Evolutionary conservation across 2,888 invertebrate genomes (phyloP), one percentile per base, ranked within the genome.

Genomic region (Sphaeridia pumilis): DNA sequence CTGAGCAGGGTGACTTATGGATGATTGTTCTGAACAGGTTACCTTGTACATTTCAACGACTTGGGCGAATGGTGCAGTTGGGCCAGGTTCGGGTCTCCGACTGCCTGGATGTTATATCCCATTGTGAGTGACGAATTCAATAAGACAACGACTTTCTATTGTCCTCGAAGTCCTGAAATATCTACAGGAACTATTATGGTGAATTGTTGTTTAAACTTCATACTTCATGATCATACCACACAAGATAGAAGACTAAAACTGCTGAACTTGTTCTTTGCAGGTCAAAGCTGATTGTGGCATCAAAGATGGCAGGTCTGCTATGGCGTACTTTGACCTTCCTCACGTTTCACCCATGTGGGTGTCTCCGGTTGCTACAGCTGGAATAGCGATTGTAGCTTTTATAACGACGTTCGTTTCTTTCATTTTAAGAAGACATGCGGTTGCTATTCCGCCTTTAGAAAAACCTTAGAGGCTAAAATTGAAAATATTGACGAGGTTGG

Each of bases 101-200:
- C 81, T 1, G 75, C 79, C 52, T 87, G 87, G 85, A 69, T 82
- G 2, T 67, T 84, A 60, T 80, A 83, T 0, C 78, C 80, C 58
- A 69, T 87, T 45, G 69, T 82, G 49, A 75, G 75, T 54, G 74
- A 78, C 58, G 86, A 87, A 66, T 76, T 82, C 49, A 78, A 55
- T n/a, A 57, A 61, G 44, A 61, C 65, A n/a, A 49, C 61, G 17
- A 50, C 58, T 17, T 67, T 69, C 55, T 52, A 60, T 3, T 70
- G 70, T 53, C 66, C 65, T 26, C 65, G 67, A 7, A 71, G 70
- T 59, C 78, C 90, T 78, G 38, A 38, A 38, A 38, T 38, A 17
- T 7, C 38, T 17, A 14, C 12, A 38, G 38, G 38, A 17, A 7
- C 38, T 17, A 17, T 38, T 20, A 38, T 38, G 38, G 38, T 38